These are phyloP conservation scores for Priocnemis perturbator DNA, from an alignment of 2,888 invertebrate species.

Conservation along the genomic window DNA sequence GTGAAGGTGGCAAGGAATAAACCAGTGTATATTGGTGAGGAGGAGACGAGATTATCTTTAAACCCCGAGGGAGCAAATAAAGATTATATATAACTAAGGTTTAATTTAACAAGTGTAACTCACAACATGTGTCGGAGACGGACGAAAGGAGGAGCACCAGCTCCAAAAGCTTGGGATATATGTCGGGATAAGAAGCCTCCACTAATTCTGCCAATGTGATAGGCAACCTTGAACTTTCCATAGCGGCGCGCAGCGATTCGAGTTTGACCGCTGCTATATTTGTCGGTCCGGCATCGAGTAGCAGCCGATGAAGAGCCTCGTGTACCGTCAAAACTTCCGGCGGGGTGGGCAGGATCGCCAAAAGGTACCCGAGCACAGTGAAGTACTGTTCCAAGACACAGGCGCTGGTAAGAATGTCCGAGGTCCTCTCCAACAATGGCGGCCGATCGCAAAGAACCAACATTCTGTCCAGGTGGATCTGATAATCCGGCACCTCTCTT, in stretches of 20 bases:
- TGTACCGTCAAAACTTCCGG: conserved; percentile 45
- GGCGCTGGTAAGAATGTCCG: conserved; percentile 59
- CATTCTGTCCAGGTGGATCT: conserved; percentile 60
- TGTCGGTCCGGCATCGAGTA: conserved; percentile 28
- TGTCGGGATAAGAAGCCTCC: conserved; percentile 59
- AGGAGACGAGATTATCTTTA: too few relatives aligned
- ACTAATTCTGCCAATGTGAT: conserved; percentile 65
- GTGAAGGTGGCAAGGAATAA: too few relatives aligned
- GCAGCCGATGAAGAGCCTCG: conserved; percentile 52
- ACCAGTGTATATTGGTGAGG: too few relatives aligned
- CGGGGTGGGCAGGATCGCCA: conserved; percentile 58
- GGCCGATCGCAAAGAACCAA: conserved; percentile 65
- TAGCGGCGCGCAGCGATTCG: conserved; percentile 52
- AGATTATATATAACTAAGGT: not conserved
- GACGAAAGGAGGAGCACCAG: conserved; percentile 61
- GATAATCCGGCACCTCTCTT: conserved; percentile 52
- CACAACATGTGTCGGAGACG: conserved; percentile 65
- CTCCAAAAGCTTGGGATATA: conserved; percentile 66
- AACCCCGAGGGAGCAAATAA: too few relatives aligned
- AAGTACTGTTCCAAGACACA: conserved; percentile 69
- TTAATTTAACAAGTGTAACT: conserved; percentile 40
- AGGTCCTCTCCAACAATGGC: conserved; percentile 63
- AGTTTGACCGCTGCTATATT: conserved; percentile 45
- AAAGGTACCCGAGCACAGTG: conserved; percentile 66
- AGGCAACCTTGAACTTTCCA: conserved; percentile 70